Conservation (phyloP, 2,113 vertebrate species). For the Nannobrachium achirus region DNA sequence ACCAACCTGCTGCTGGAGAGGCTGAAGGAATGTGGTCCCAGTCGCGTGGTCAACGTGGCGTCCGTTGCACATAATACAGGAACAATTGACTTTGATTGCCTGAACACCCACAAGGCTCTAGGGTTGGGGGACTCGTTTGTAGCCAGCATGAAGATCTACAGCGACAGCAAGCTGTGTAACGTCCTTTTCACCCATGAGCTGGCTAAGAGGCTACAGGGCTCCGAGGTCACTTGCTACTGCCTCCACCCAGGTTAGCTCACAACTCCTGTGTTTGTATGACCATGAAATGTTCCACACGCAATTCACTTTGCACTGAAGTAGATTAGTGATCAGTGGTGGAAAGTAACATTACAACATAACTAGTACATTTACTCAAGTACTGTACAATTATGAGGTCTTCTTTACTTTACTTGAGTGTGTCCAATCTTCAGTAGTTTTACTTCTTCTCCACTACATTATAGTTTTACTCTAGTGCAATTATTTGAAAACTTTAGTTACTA, state of each 20-base stretch:
- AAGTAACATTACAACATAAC: too few species aligned
- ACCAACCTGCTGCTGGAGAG: conserved; percentile 66
- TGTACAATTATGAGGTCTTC: too few species aligned
- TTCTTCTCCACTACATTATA: too few species aligned
- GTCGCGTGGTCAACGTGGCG: conserved; percentile 60
- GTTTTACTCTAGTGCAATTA: too few species aligned
- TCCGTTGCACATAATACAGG: conserved; percentile 49
- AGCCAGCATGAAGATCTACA: conserved; percentile 40
- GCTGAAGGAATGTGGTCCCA: conserved; percentile 59
- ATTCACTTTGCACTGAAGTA: too few species aligned
- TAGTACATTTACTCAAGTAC: too few species aligned
- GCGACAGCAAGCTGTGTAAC: conserved; percentile 69
- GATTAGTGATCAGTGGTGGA: too few species aligned
- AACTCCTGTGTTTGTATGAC: background rate
- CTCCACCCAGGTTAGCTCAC: conserved; percentile 62
- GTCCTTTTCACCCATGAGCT: conserved; percentile 70
- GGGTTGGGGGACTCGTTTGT: conserved; percentile 28
- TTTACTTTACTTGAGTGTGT: too few species aligned
- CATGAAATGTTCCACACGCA: too few species aligned
- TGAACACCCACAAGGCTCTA: conserved; percentile 56
- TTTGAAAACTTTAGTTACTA: too few species aligned
- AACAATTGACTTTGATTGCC: conserved; percentile 54
- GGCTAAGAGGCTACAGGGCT: conserved; percentile 54
- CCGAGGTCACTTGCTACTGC: conserved; percentile 58
- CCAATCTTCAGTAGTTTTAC: too few species aligned